phyloP scores from a whole-genome alignment of 2,888 invertebrate species.

The Archips crataeganus region DNA sequence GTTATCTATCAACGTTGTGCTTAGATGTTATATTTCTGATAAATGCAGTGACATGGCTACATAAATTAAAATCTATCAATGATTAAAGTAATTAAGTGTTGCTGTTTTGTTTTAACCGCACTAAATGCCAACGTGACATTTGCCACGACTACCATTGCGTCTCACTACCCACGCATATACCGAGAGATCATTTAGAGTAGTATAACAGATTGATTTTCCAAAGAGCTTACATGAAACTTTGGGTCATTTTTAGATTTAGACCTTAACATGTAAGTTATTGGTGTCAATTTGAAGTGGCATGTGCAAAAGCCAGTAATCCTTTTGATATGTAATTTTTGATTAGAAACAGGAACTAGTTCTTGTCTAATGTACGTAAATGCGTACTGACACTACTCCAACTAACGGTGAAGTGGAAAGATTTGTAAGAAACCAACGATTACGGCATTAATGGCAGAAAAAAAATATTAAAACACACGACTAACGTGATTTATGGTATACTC shows the following conservation, averaged over 20 bases:
- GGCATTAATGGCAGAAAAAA: background rate
- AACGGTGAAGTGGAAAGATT: background rate
- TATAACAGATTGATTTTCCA: background rate
- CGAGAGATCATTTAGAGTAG: background rate
- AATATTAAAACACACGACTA: background rate
- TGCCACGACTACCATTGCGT: conserved; percentile 5
- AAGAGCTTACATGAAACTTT: background rate
- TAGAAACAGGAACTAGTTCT: background rate
- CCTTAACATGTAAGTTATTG: background rate
- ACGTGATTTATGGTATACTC: conserved; percentile 22
- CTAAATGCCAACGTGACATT: conserved; percentile 9
- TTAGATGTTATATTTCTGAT: background rate
- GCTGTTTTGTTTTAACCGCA: background rate
- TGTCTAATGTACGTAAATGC: background rate
- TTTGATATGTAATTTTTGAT: background rate
- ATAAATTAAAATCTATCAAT: background rate
- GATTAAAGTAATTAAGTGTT: background rate
- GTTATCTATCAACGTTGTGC: background rate
- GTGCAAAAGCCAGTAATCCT: background rate
- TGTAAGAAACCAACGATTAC: too few species aligned
- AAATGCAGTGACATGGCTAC: background rate
- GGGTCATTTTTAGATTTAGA: background rate
- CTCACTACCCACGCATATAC: background rate
- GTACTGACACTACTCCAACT: background rate
- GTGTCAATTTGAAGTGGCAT: background rate